A percentile compares a stretch with the other conserved stretches of the same genome.
Evolutionary conservation across 2,797 vertebrate genomes (phyloP).

Genomic region (Ptychobarbus kaznakovi): DNA sequence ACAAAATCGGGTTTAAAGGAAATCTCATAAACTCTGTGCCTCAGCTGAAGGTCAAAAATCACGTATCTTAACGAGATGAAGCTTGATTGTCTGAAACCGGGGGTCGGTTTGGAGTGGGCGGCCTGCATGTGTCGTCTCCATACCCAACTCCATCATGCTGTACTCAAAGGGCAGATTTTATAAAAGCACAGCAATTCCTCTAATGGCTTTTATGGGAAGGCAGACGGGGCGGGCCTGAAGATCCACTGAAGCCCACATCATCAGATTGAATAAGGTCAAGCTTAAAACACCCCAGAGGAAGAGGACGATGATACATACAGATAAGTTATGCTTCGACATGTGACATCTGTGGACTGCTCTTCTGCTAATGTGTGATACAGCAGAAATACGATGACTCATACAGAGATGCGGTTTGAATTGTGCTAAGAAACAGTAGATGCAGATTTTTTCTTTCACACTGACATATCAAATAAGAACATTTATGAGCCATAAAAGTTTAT

Average conservation of each 20-base stretch:
- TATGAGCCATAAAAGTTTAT: background rate
- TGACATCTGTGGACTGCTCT: slow-evolving; percentile 37
- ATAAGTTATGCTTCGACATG: slow-evolving; percentile 32
- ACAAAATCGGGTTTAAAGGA: slow-evolving; percentile 68
- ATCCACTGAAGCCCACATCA: slow-evolving; percentile 53
- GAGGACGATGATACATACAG: slow-evolving; percentile 41
- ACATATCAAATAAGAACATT: background rate
- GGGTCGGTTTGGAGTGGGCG: slow-evolving; percentile 46
- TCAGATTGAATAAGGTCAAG: slow-evolving; percentile 57
- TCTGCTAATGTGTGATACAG: slow-evolving; percentile 16
- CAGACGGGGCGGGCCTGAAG: slow-evolving; percentile 26
- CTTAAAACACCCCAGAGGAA: slow-evolving; percentile 50
- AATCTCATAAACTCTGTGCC: slow-evolving; percentile 72
- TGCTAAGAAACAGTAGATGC: background rate
- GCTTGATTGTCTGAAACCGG: slow-evolving; percentile 67
- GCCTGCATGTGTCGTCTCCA: slow-evolving; percentile 14
- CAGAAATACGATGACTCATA: background rate
- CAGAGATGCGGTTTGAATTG: background rate
- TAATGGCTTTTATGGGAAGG: slow-evolving; percentile 55
- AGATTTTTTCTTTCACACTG: background rate
- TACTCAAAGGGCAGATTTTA: slow-evolving; percentile 42
- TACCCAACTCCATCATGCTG: slow-evolving; percentile 18
- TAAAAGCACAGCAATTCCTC: slow-evolving; percentile 52
- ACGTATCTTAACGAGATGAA: slow-evolving; percentile 70
- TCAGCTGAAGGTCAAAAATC: slow-evolving; percentile 62